These are phyloP conservation scores for Hydra vulgaris DNA, from an alignment of 30 jellyfish, hydroid and myxozoan species.

Conservation along the genomic window DNA sequence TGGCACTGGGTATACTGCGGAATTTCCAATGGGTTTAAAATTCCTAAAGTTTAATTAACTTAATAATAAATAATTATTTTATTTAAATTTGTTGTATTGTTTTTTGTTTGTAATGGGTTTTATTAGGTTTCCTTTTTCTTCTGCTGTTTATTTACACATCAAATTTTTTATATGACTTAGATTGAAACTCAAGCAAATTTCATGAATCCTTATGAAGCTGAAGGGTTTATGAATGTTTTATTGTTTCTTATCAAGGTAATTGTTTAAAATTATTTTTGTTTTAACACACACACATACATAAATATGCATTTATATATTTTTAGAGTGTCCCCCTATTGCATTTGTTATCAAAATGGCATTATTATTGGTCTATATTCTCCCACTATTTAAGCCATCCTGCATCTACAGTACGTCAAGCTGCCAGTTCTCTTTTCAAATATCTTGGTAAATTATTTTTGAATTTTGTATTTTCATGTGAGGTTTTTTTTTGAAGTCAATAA, in stretches of 20 bases:
- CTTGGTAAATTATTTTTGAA: conserved; percentile 63
- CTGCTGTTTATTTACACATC: no score
- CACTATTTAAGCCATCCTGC: conserved; percentile 82
- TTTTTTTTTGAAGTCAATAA: no score
- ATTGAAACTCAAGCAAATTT: neutral
- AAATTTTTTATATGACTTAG: no score
- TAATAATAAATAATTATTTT: no score
- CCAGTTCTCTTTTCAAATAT: conserved; percentile 65
- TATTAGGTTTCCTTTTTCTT: no score
- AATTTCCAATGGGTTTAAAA: no score
- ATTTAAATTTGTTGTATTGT: no score
- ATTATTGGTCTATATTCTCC: conserved; percentile 52
- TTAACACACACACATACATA: neutral
- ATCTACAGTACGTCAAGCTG: conserved; percentile 84
- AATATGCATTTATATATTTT: no score
- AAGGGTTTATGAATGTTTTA: conserved; percentile 59
- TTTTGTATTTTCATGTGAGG: no score
- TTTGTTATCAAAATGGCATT: conserved; percentile 52
- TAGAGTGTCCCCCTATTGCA: conserved; percentile 55
- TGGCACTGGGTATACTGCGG: no score
- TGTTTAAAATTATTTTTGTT: neutral
- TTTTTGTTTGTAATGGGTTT: no score
- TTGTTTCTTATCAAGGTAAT: conserved; percentile 64
- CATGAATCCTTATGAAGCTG: conserved; percentile 68
- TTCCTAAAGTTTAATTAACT: no score